Conservation (phyloP, 2,888 invertebrate species). For the Melinopterus prodromus region DNA sequence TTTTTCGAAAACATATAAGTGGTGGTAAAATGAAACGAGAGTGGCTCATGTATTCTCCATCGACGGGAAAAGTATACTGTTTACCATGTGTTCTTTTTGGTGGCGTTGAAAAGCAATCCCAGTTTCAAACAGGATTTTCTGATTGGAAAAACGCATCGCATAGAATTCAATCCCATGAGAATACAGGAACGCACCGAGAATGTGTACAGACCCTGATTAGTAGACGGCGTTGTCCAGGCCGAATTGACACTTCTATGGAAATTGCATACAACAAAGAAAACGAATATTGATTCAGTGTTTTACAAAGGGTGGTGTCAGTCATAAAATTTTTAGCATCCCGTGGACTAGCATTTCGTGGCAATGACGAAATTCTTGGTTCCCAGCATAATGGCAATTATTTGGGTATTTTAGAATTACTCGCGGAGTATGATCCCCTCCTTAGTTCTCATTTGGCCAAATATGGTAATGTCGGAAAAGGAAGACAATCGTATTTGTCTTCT, state of each 20-base stretch:
- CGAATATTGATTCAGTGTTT: conserved; percentile 42
- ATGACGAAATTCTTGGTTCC: conserved; percentile 41
- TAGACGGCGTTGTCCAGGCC: too few relatives aligned
- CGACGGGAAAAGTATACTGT: too few relatives aligned
- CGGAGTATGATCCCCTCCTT: conserved; percentile 39
- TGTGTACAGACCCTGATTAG: too few relatives aligned
- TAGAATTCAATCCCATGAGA: too few relatives aligned
- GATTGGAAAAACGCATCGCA: too few relatives aligned
- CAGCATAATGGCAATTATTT: conserved; percentile 42
- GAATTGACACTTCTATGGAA: conserved; percentile 8
- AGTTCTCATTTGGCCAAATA: conserved; percentile 21
- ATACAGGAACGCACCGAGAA: too few relatives aligned
- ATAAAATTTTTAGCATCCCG: conserved; percentile 42
- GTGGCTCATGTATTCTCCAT: too few relatives aligned
- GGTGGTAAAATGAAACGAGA: too few relatives aligned
- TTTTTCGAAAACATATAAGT: too few relatives aligned
- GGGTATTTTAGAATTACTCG: conserved; percentile 42
- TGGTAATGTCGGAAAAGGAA: conserved; percentile 26
- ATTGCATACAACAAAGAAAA: conserved; percentile 18
- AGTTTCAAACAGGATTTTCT: too few relatives aligned
- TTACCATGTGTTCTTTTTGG: too few relatives aligned
- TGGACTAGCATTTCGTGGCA: conserved; percentile 42
- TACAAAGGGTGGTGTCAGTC: conserved; percentile 41
- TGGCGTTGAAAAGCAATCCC: too few relatives aligned
- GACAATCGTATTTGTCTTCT: conserved; percentile 27